Conservation (phyloP, 2,113 vertebrate species). For the Halichoerus grypus region DNA sequence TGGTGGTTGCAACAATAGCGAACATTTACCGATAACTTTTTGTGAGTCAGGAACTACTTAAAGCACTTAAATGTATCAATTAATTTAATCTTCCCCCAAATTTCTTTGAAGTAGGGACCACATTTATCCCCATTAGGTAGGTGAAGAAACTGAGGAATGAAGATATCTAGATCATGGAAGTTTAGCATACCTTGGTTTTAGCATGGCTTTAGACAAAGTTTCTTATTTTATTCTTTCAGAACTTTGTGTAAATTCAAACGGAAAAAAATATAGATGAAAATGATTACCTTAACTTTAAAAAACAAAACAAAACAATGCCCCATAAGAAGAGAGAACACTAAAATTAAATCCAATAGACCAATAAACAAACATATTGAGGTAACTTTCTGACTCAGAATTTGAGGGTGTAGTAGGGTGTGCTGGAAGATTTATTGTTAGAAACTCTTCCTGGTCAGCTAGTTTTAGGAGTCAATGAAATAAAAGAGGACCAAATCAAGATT, state of each 20-base stretch:
- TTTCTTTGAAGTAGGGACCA: neutral
- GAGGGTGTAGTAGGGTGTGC: neutral
- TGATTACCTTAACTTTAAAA: neutral
- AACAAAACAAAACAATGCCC: neutral
- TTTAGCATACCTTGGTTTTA: neutral
- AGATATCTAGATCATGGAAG: neutral
- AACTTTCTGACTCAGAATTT: neutral
- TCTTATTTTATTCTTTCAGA: neutral
- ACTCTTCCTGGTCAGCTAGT: neutral
- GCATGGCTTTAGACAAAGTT: neutral
- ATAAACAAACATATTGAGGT: neutral
- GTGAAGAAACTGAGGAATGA: neutral
- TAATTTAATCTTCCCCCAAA: neutral
- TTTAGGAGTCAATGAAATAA: neutral
- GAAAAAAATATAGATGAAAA: neutral
- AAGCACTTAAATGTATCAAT: neutral
- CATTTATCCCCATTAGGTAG: neutral
- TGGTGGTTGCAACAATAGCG: neutral
- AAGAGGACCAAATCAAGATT: neutral
- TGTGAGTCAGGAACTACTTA: neutral
- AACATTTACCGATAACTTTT: neutral
- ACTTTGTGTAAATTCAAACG: slow-evolving; percentile 4
- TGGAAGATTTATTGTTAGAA: neutral
- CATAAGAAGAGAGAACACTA: neutral
- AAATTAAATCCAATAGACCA: neutral